A percentile compares a stretch with the other conserved stretches of the same genome.
phyloP scores from a whole-genome alignment of 1,140 invertebrate species.

The Drosophila rhopaloa region DNA sequence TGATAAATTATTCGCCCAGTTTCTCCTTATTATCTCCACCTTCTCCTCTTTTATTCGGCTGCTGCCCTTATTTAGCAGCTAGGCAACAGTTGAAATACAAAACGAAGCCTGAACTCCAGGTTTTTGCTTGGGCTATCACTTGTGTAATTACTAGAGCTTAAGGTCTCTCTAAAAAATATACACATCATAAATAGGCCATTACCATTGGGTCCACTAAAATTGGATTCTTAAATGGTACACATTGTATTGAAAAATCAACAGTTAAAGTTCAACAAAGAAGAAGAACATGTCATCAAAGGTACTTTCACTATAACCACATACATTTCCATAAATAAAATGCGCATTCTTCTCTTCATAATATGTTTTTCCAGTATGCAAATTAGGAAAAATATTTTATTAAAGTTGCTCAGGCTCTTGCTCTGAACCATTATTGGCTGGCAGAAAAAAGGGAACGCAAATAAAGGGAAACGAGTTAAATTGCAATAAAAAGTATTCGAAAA shows the following conservation, averaged over 20 bases:
- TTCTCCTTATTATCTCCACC: conserved; percentile 17
- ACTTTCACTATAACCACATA: too few relatives aligned
- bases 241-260: too few relatives aligned
- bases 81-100: conserved; percentile 50
- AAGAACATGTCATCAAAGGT: neutral
- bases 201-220: too few relatives aligned
- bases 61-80: conserved; percentile 8
- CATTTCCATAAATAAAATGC: neutral
- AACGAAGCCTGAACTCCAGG: conserved; percentile 3
- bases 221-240: too few relatives aligned
- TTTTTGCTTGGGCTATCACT: conserved; percentile 35
- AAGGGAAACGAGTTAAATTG: conserved; percentile 30
- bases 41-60: neutral
- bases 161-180: neutral
- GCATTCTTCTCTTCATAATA: neutral
- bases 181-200: neutral
- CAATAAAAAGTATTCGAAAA: conserved; percentile 57
- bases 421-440: neutral
- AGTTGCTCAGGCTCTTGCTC: neutral
- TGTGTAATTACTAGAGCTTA: conserved; percentile 38
- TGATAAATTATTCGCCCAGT: conserved; percentile 70
- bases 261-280: too few relatives aligned
- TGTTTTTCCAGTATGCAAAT: conserved; percentile 6
- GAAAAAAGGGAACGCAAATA: conserved; percentile 6
- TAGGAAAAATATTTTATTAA: neutral